phyloP scores from a whole-genome alignment of 2,113 vertebrate genomes.

The Aviceda subcristata region DNA sequence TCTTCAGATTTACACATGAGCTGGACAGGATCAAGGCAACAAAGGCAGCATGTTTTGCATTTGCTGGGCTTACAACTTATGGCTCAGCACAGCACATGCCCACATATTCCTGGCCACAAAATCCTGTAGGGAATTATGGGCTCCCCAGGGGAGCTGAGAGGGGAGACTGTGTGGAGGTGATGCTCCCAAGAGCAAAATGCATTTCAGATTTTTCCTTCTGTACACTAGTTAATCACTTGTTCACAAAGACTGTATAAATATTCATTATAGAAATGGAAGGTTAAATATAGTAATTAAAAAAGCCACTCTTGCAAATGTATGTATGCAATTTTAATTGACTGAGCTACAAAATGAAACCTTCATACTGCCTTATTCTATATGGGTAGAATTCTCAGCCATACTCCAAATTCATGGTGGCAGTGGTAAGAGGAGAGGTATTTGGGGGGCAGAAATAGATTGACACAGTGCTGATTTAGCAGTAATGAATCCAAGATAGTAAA shows the following conservation, averaged over 20 bases:
- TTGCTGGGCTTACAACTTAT: not conserved
- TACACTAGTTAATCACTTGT: not conserved
- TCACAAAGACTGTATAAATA: conserved; percentile 32
- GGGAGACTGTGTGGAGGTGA: not conserved
- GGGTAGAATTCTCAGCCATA: not conserved
- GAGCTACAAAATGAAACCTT: not conserved
- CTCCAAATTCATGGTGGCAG: not conserved
- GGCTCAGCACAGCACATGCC: not conserved
- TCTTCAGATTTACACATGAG: not conserved
- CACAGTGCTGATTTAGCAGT: not conserved
- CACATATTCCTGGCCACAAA: not conserved
- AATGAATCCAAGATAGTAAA: conserved; percentile 33
- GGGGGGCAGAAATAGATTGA: conserved; percentile 5
- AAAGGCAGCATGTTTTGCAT: not conserved
- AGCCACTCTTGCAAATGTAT: not conserved
- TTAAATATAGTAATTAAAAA: conserved; percentile 26
- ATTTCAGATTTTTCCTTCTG: not conserved
- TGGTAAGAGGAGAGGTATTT: not conserved
- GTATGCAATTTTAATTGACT: not conserved
- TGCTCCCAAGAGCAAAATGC: not conserved
- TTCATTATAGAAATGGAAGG: conserved; percentile 6
- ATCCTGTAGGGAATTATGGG: not conserved
- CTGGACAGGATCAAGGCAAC: not conserved
- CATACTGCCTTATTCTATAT: not conserved
- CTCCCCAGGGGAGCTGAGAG: not conserved